Percentiles rank a stretch among this genome's conserved stretches.
Evolutionary conservation across 1,140 invertebrate species (phyloP).

Genomic region (Himalopsyche phryganea): DNA sequence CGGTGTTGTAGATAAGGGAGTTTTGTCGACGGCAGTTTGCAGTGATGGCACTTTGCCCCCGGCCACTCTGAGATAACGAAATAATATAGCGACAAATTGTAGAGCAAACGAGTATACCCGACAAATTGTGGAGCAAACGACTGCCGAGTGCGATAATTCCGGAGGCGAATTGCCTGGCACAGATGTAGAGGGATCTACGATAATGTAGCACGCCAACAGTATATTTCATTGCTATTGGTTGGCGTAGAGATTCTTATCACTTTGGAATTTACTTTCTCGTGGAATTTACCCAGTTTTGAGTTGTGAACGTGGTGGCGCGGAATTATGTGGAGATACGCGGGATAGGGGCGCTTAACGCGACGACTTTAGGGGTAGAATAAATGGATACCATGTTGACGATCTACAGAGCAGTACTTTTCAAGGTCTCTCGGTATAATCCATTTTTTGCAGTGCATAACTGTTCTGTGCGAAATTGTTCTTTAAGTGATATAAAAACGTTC

Average conservation of each 20-base stretch:
- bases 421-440: no score
- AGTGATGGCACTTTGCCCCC: slow-evolving; percentile 34
- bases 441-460: no score
- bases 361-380: no score
- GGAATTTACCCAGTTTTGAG: slow-evolving; percentile 24
- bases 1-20: slow-evolving; percentile 33
- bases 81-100: slow-evolving; percentile 37
- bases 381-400: no score
- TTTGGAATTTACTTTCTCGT: slow-evolving; percentile 20
- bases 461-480: no score
- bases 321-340: slow-evolving; percentile 15
- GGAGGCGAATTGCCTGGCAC: slow-evolving; percentile 28
- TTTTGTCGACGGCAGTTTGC: slow-evolving; percentile 34
- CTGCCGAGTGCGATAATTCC: slow-evolving; percentile 32
- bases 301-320: slow-evolving; percentile 26
- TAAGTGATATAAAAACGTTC: no score
- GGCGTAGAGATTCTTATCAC: slow-evolving; percentile 23
- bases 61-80: slow-evolving; percentile 34
- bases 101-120: slow-evolving; percentile 34
- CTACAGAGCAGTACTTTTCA: no score
- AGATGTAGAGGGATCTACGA: slow-evolving; percentile 29
- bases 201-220: slow-evolving; percentile 34
- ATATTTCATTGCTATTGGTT: slow-evolving; percentile 33
- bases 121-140: slow-evolving; percentile 33
- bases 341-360: background rate